phyloP scores from a whole-genome alignment of 2,888 invertebrate genomes.

The Epistrophe grossulariae region DNA sequence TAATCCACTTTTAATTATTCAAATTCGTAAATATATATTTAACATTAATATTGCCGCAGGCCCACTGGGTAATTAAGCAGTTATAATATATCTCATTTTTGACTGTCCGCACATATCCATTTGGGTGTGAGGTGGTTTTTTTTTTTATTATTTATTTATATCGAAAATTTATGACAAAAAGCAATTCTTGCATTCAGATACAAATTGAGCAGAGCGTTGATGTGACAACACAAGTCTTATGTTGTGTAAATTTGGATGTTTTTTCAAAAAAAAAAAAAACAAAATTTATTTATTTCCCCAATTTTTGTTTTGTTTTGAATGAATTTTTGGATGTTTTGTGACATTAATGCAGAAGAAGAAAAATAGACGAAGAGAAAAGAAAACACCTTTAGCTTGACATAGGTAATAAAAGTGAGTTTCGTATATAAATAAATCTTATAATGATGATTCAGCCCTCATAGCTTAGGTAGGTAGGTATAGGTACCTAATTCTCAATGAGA shows the following conservation, averaged over 20 bases:
- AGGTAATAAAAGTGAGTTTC: conserved; percentile 10
- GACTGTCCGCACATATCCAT: conserved; percentile 5
- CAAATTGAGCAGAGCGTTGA: conserved; percentile 72
- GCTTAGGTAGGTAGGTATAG: neutral
- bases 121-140: neutral
- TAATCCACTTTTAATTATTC: conserved; percentile 50
- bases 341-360: neutral
- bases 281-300: neutral
- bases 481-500: neutral
- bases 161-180: conserved; percentile 61
- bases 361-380: neutral
- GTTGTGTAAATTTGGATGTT: conserved; percentile 62
- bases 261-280: neutral
- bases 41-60: conserved; percentile 62
- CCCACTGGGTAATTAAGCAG: conserved; percentile 68
- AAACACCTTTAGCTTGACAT: conserved; percentile 18
- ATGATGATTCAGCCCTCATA: conserved; percentile 7
- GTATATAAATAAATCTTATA: neutral
- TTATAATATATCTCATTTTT: conserved; percentile 57
- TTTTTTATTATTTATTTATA: conserved; percentile 45
- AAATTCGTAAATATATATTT: conserved; percentile 48
- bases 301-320: conserved; percentile 11
- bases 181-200: conserved; percentile 61
- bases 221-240: conserved; percentile 70
- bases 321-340: neutral